These are phyloP conservation scores for Phrynocephalus vlangalii DNA, from an alignment of 2,797 vertebrate genomes.

Conservation along the genomic window DNA sequence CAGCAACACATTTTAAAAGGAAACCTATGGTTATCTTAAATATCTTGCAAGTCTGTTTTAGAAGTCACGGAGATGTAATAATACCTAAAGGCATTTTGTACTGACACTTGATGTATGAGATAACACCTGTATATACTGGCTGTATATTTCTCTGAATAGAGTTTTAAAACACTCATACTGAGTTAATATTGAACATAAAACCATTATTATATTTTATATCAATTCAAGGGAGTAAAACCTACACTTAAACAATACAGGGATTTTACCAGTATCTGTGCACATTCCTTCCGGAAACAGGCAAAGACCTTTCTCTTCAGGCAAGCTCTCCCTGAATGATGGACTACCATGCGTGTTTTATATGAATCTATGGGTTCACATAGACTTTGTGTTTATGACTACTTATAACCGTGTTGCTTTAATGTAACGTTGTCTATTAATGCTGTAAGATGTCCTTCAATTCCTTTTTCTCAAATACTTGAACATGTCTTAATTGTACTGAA, in stretches of 20 bases:
- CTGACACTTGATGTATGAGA: not conserved
- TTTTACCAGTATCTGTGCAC: not conserved
- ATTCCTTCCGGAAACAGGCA: no score
- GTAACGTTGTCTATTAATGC: no score
- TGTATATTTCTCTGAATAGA: no score
- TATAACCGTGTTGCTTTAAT: no score
- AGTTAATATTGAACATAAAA: not conserved
- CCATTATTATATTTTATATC: not conserved
- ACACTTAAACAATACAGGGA: not conserved
- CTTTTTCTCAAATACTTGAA: no score
- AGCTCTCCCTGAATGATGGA: no score
- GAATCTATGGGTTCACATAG: no score
- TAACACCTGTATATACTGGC: not conserved
- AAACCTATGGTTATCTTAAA: not conserved
- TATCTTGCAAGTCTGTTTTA: not conserved
- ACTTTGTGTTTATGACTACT: no score
- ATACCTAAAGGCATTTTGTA: not conserved
- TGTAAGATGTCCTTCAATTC: no score
- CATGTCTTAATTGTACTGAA: no score
- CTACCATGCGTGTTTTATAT: no score
- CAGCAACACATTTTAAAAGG: not conserved
- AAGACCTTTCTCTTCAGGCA: no score
- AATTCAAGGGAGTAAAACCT: not conserved
- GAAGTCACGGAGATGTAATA: conserved; percentile 1
- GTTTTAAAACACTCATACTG: not conserved